Evolutionary conservation across 92 coral and sea anemone genomes (phyloP).

Genomic region (Porites divaricata): DNA sequence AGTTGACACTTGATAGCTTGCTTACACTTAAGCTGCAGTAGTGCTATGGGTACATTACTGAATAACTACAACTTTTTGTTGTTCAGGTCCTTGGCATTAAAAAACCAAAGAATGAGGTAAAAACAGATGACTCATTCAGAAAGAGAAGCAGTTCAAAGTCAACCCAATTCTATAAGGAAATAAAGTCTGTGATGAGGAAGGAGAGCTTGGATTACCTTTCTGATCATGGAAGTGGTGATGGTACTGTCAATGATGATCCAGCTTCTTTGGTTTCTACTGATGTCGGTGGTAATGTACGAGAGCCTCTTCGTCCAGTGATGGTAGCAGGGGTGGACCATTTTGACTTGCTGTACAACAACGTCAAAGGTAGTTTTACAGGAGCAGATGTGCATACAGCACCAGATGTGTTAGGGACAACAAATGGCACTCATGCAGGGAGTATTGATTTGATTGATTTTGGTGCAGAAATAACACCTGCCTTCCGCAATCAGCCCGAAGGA

Average conservation of each 20-base stretch:
- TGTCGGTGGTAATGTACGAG: background rate
- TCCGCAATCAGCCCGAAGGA: background rate
- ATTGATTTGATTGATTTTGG: conserved; percentile 44
- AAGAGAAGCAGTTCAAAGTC: conserved; percentile 62
- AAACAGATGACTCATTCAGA: conserved; percentile 36
- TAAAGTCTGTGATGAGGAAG: conserved; percentile 35
- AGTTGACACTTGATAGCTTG: too few species aligned
- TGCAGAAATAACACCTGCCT: conserved; percentile 10
- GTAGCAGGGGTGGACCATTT: background rate
- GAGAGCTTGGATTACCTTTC: background rate
- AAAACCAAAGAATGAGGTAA: conserved; percentile 50
- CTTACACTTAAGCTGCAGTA: too few species aligned
- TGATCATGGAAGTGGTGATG: background rate
- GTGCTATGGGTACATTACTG: too few species aligned
- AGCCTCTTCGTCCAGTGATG: background rate
- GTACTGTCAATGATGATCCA: background rate
- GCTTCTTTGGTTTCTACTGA: background rate
- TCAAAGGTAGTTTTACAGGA: background rate
- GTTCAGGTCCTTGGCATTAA: conserved; percentile 63
- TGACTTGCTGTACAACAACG: conserved; percentile 11
- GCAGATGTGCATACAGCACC: background rate
- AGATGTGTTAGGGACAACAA: conserved; percentile 16
- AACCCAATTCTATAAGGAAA: conserved; percentile 50
- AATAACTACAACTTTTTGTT: background rate
- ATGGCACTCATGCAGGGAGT: conserved; percentile 6